These are phyloP conservation scores for Eupithecia subumbrata DNA, from an alignment of 2,888 invertebrate species.

Conservation along the genomic window DNA sequence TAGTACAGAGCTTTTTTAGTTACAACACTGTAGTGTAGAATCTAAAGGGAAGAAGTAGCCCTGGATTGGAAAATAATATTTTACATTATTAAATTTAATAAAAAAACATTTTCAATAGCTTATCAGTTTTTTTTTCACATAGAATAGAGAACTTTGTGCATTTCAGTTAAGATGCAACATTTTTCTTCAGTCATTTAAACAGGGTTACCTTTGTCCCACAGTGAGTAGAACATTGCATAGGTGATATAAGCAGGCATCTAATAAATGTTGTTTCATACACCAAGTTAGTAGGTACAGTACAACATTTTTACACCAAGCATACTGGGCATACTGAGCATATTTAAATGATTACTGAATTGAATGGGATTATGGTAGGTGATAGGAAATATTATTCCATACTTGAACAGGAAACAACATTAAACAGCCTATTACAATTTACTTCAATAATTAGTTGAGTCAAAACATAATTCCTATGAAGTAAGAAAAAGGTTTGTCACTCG, in stretches of 20 bases:
- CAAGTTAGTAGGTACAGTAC: too few species aligned
- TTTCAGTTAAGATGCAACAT: not conserved
- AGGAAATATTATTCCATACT: not conserved
- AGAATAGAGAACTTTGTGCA: not conserved
- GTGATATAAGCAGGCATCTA: not conserved
- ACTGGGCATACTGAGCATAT: not conserved
- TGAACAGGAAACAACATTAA: slow-evolving; percentile 1
- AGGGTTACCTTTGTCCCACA: not conserved
- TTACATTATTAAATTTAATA: not conserved
- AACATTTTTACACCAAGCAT: not conserved
- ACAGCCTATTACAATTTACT: not conserved
- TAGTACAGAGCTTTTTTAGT: not conserved
- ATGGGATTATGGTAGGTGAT: not conserved
- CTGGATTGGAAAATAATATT: not conserved
- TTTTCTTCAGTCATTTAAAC: not conserved
- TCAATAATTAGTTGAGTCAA: not conserved
- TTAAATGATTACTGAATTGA: not conserved
- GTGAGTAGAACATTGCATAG: not conserved
- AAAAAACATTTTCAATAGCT: not conserved
- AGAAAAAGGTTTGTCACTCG: not conserved
- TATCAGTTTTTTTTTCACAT: not conserved
- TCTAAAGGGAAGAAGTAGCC: not conserved
- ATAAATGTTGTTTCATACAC: not conserved
- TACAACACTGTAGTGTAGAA: not conserved
- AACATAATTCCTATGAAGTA: not conserved